Conservation (phyloP, 53 echinoderm and acorn worm species). For the Apostichopus leukothele region DNA sequence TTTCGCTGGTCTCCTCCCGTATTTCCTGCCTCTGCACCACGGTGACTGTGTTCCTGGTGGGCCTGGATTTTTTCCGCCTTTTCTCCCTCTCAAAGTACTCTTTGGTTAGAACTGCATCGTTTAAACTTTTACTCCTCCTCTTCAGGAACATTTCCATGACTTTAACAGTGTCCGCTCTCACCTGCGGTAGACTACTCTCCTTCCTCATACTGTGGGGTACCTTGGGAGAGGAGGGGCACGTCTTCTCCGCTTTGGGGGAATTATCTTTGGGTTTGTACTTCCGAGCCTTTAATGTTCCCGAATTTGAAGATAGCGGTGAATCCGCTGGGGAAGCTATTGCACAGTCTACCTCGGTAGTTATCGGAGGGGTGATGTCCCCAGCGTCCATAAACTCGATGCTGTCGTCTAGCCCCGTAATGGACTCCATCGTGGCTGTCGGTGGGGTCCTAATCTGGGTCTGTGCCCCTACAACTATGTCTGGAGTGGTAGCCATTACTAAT, state of each 20-base stretch:
- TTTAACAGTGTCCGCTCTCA: conserved; percentile 81
- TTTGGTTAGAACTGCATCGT: conserved; percentile 86
- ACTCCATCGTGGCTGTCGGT: conserved; percentile 16
- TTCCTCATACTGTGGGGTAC: conserved; percentile 57
- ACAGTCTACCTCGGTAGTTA: conserved; percentile 36
- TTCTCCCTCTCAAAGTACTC: conserved; percentile 81
- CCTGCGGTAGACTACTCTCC: conserved; percentile 74
- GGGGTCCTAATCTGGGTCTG: conserved; percentile 8
- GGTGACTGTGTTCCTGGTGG: conserved; percentile 82
- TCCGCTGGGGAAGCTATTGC: conserved; percentile 23
- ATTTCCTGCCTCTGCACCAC: conserved; percentile 30
- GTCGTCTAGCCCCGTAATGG: conserved; percentile 19
- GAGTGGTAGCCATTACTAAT: conserved; percentile 16
- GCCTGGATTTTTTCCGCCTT: conserved; percentile 53
- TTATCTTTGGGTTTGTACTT: conserved; percentile 51
- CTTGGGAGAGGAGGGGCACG: background rate
- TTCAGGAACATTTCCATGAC: conserved; percentile 95
- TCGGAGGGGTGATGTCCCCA: conserved; percentile 32
- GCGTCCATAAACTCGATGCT: conserved; percentile 22
- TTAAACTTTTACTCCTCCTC: conserved; percentile 89
- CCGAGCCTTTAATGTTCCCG: conserved; percentile 79
- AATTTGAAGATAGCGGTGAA: conserved; percentile 57
- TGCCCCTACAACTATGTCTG: background rate
- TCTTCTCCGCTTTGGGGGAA: conserved; percentile 18
- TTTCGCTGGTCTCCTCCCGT: background rate